These are phyloP conservation scores for Hepsetus odoe DNA, from an alignment of 2,113 vertebrate species.

Conservation along the genomic window DNA sequence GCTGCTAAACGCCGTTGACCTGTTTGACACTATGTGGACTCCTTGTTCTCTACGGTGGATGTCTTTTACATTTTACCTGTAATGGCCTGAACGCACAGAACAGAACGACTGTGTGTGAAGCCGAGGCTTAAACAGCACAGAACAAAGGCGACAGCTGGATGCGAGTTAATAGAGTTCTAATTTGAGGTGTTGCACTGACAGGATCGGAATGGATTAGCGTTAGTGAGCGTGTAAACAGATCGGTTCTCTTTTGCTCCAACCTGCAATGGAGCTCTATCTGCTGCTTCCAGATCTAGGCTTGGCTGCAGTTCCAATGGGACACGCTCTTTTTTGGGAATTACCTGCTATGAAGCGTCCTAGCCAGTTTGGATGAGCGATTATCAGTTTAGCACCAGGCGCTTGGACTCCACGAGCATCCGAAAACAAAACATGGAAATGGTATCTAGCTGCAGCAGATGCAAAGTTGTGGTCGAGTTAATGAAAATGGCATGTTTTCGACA, in stretches of 20 bases:
- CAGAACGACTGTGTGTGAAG: background rate
- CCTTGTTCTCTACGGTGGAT: background rate
- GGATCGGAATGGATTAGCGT: constrained; percentile 11
- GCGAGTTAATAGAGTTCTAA: constrained; percentile 21
- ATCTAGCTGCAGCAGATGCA: constrained; percentile 27
- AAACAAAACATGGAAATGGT: background rate
- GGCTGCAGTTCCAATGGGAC: background rate
- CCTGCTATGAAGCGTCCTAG: background rate
- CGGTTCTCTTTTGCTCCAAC: background rate
- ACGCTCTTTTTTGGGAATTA: constrained; percentile 8
- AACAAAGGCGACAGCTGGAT: background rate
- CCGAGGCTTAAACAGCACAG: background rate
- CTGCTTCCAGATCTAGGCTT: constrained; percentile 1
- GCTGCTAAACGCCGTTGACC: background rate
- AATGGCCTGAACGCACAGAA: background rate
- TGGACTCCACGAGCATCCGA: background rate
- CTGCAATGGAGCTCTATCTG: background rate
- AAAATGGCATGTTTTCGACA: background rate
- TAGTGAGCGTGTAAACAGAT: constrained; percentile 24
- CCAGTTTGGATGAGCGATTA: constrained; percentile 29
- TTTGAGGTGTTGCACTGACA: constrained; percentile 21
- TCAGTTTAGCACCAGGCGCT: constrained; percentile 33
- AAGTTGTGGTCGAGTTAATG: background rate
- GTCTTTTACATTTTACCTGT: background rate
- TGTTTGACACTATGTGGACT: background rate